phyloP scores from a whole-genome alignment of 1,140 invertebrate genomes.

The Lethocerus indicus region DNA sequence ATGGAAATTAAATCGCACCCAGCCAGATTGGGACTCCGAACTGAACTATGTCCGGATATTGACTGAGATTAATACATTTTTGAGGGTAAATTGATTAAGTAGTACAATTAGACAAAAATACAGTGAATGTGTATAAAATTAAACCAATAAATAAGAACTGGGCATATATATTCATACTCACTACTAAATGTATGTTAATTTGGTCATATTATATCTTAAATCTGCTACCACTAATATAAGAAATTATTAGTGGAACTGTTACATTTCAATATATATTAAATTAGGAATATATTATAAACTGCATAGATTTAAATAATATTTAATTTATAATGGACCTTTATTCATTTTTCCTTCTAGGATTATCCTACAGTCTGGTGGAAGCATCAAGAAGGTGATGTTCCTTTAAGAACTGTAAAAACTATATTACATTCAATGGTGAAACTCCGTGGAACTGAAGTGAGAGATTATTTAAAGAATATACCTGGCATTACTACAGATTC shows the following conservation, averaged over 20 bases:
- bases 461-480: conserved; percentile 9
- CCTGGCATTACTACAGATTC: conserved; percentile 12
- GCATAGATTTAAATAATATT: not conserved
- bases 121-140: no score
- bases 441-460: conserved; percentile 15
- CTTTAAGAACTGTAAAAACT: conserved; percentile 20
- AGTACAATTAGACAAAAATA: no score
- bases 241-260: no score
- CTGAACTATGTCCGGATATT: conserved; percentile 18
- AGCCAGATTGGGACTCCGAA: conserved; percentile 18
- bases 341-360: conserved; percentile 11
- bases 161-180: no score
- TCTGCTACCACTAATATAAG: no score
- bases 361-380: conserved; percentile 20
- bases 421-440: conserved; percentile 20
- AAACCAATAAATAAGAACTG: no score
- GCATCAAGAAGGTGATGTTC: conserved; percentile 17
- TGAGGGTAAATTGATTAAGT: conserved; percentile 18
- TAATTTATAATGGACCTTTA: not conserved
- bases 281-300: not conserved
- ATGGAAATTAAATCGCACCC: conserved; percentile 20
- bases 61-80: conserved; percentile 17
- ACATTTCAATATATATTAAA: no score
- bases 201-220: no score
- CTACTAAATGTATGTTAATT: no score